phyloP scores from a whole-genome alignment of 2,888 invertebrate species.

The Neuroscelio doddi region DNA sequence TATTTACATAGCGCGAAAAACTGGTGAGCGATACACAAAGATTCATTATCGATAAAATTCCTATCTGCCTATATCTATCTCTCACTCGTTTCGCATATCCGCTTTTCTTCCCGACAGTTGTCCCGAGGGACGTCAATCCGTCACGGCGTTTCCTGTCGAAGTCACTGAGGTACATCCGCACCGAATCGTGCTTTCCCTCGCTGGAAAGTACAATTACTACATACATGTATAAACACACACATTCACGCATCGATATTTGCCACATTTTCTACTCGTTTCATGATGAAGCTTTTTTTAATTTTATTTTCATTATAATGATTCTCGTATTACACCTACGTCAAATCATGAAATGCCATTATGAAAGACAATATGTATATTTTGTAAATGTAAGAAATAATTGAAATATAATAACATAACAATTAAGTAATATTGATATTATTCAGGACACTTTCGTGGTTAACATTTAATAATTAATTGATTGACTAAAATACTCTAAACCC shows the following conservation, averaged over 20 bases:
- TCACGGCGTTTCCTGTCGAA: slow-evolving; percentile 18
- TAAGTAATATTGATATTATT: too few species aligned
- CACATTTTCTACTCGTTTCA: too few species aligned
- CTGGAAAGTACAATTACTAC: slow-evolving; percentile 12
- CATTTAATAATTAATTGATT: too few species aligned
- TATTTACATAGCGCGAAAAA: neutral
- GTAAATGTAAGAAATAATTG: too few species aligned
- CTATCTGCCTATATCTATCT: neutral
- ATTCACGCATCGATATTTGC: neutral
- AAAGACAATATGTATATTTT: too few species aligned
- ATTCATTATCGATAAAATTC: neutral
- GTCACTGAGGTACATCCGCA: slow-evolving; percentile 14
- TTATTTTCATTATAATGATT: too few species aligned
- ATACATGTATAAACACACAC: slow-evolving; percentile 3
- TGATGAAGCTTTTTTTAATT: too few species aligned
- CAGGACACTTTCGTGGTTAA: too few species aligned
- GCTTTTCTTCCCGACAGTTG: slow-evolving; percentile 17
- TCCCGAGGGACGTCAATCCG: slow-evolving; percentile 26
- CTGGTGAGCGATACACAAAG: neutral
- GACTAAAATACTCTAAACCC: too few species aligned
- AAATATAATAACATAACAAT: too few species aligned
- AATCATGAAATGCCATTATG: too few species aligned
- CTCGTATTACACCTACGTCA: too few species aligned
- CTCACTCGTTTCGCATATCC: slow-evolving; percentile 3
- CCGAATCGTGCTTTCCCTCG: slow-evolving; percentile 11